Evolutionary conservation across 2,888 invertebrate genomes (phyloP), one percentile per base, ranked within the genome.

Genomic region (Synergus itoensis): DNA sequence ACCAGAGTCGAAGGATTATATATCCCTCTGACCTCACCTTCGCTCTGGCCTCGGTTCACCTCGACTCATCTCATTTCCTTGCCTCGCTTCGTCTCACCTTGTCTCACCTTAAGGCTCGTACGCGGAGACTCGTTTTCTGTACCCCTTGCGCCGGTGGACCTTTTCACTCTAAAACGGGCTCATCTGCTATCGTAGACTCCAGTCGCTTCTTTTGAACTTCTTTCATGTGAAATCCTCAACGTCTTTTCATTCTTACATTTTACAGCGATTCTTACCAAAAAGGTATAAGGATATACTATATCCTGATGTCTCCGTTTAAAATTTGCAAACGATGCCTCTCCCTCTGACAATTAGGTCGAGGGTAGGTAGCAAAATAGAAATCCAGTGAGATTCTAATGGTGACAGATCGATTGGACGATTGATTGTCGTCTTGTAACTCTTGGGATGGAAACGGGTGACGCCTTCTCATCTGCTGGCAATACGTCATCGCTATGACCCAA

Each of bases 1-100:
- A 84, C 86, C 87, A 86, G 81, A 84, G 81, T 84, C 87, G 85
- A 83, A 87, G 90, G 91, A 91, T 92, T 92, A 92, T 81, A 81
- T 81, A 82, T 86, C 86, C 86, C 84, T 86, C 84, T 84, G 85
- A 85, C 83, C 86, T 86, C 83, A 82, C 81, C 83, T 78, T 81
- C 81, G 81, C 81, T 83, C 84, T 81, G 83, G 76, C 65, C 84
- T 78, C 82, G 64, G 80, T 80, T 85, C 84, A 80, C 76, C 82
- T 83, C 76, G 79, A 80, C 81, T 77, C 79, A 80, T 65, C 41
- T 65, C 63, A 73, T 73, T 73, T 73, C 67, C 79, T 83, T 67
- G 79, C 82, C 79, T 81, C 80, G 40, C 80, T 78, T 76, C 80
- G 43, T 53, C 76, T 53, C 76, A 77, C 77, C 65, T 67, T 53